Evolutionary conservation across 1,140 invertebrate genomes (phyloP), one percentile per base, ranked within the genome.

Genomic region (Plectrocnemia conspersa): DNA sequence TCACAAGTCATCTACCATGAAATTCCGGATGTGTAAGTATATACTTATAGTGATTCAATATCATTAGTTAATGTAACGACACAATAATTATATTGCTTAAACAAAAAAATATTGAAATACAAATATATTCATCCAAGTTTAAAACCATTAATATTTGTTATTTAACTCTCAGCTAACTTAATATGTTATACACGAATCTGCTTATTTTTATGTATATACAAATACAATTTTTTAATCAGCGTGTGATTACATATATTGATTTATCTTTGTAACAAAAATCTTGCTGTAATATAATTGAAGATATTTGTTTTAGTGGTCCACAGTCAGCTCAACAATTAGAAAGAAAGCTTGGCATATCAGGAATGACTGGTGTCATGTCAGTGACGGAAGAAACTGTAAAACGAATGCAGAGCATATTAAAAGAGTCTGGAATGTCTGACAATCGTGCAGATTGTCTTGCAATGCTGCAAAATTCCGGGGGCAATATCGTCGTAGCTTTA

Each of bases 271-370:
- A n/a, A n/a, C n/a, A n/a, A n/a, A n/a, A n/a, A n/a, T n/a, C n/a
- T n/a, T n/a, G n/a, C n/a, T n/a, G n/a, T 35, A 56, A 21, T 40
- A 40, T n/a, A 32, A n/a, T 32, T 32, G 27, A 9, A 32, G n/a
- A 32, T 32, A n/a, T 32, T 32, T 32, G 27, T 9, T 32, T 32
- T 7, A n/a, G n/a, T n/a, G 59, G 59, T 38, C 59, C 59, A 16
- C 59, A 61, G 33, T 61, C 59, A 11, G 40, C 49, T 27, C 59
- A 61, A 24, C 59, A 61, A 32, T 25, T 61, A 4, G 59, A 61
- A 32, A 27, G 59, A 13, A 61, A 61, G 21, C 19, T 58, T n/a
- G 59, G 55, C 9, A 35, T 61, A 16, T 19, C 55, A 0, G 55
- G 59, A 16, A 57, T 58, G 10, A 23, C 24, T 11, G 59, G 59